Evolutionary conservation across 30 jellyfish, hydroid and myxozoan species (phyloP).

Genomic region (Aurelia coerulea): DNA sequence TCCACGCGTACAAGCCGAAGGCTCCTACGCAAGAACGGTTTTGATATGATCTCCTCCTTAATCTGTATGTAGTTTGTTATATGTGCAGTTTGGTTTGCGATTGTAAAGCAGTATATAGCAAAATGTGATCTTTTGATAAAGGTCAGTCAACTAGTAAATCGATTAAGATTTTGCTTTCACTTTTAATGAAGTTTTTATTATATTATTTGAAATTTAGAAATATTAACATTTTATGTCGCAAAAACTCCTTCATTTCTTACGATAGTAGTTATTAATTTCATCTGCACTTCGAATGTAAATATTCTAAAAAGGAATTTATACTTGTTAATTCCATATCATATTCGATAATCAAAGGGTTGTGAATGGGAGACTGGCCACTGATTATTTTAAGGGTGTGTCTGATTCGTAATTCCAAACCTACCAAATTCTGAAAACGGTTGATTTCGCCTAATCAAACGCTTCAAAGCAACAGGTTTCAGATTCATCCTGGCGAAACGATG

Average conservation of each 20-base stretch:
- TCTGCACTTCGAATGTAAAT: slow-evolving; percentile 41
- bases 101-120: slow-evolving; percentile 4
- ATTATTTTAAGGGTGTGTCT: no score
- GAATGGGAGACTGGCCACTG: background rate
- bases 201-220: slow-evolving; percentile 31
- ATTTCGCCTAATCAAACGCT: no score
- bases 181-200: slow-evolving; percentile 47
- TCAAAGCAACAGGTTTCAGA: no score
- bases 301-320: slow-evolving; percentile 24
- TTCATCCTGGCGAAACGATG: no score
- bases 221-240: slow-evolving; percentile 21
- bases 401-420: no score
- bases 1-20: no score
- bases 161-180: slow-evolving; percentile 24
- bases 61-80: slow-evolving; percentile 1
- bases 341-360: slow-evolving; percentile 23
- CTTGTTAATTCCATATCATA: slow-evolving; percentile 34
- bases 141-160: slow-evolving; percentile 2
- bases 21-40: background rate
- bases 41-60: slow-evolving; percentile 11
- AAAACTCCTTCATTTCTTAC: slow-evolving; percentile 28
- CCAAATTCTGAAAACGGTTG: no score
- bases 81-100: slow-evolving; percentile 41
- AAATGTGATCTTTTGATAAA: slow-evolving; percentile 5
- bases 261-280: slow-evolving; percentile 18